Evolutionary conservation across 2,888 invertebrate genomes (phyloP), one percentile per base, ranked within the genome.

Genomic region (Ptychoptera albimana): DNA sequence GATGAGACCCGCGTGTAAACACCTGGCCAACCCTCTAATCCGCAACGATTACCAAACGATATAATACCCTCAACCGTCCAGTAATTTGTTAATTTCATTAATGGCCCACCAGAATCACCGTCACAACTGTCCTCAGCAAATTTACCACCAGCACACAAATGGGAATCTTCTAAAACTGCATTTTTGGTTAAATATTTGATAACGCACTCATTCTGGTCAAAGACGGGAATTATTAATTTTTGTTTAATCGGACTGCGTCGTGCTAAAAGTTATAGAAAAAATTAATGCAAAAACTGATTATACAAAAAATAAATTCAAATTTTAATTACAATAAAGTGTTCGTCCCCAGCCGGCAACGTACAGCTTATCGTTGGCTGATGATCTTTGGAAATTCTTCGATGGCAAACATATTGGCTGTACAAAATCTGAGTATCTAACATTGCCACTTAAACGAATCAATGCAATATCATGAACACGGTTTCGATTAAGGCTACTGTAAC

Each of bases 401-500:
- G 79, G 79, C 30, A 79, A 52, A 49, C 79, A 79, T 41, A 79
- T 70, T 0, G 79, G 77, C 44, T 67, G 60, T 7, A 75, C 64
- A 49, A 60, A 75, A 53, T 70, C 73, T 2, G 62, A 72, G 54
- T 70, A 76, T 8, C 56, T 49, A 0, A 77, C 75, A 32, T 73
- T 64, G 1, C 60, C 57, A 1, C 68, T 55, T 8, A 86, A 61
- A 37, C 83, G 69, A 9, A 86, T 54, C 5, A 86, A 60, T 0
- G 81, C 85, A 37, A 86, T 81, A 55, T 86, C 86, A 55, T 84
- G 58, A 42, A 69, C 67, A 48, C 79, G 77, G 55, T 79, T 68
- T 0, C 49, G 49, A 48, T 72, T 71, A 0, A 54, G 51, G 0
- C 79, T 72, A 41, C 64, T 57, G 56, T 83, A 86, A 0, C 61